Evolutionary conservation across 1,140 invertebrate genomes (phyloP), one percentile per base, ranked within the genome.

Genomic region (Penaeus japonicus): DNA sequence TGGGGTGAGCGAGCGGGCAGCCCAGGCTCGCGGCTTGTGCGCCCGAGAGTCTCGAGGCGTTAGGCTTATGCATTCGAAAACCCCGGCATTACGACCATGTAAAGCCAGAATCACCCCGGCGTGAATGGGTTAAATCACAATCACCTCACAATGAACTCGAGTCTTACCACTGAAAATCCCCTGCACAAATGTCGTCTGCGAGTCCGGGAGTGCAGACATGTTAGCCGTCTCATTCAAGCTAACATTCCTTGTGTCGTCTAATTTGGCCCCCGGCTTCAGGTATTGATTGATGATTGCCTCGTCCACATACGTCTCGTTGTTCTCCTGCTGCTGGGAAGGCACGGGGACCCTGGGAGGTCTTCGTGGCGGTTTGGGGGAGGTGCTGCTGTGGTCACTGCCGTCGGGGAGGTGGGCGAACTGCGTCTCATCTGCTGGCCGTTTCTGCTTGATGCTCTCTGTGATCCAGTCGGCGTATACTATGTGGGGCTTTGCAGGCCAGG

Each of bases 391-490:
- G 35, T 12, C 55, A 5, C 39, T 57, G 54, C 27, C 17, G 18
- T 80, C 79, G 22, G 79, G 35, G n/a, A 57, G 17, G 39, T 89
- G 65, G 22, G 84, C 27, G 55, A 86, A 89, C 22, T 57, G 84
- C 2, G 27, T 30, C 59, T 89, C 89, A 57, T 89, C 89, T 27
- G 84, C 84, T 22, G 79, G 84, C 20, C 79, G 77, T 27, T 62
- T 82, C 17, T 47, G 83, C 57, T 83, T 89, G n/a, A 89, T 77
- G 47, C 89, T 85, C 39, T 89, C 89, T 15, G 79, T 85, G 54
- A 89, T 82, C 89, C 89, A 89, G 24, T 83, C 78, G n/a, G 27
- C 89, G 32, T 85, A 83, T n/a, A 89, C 84, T n/a, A 86, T 2
- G 32, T 88, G 87, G 17, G 87, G 87, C 32, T 77, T 82, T n/a